These are phyloP conservation scores for Pissodes strobi DNA, from an alignment of 1,140 invertebrate species.

Conservation along the genomic window DNA sequence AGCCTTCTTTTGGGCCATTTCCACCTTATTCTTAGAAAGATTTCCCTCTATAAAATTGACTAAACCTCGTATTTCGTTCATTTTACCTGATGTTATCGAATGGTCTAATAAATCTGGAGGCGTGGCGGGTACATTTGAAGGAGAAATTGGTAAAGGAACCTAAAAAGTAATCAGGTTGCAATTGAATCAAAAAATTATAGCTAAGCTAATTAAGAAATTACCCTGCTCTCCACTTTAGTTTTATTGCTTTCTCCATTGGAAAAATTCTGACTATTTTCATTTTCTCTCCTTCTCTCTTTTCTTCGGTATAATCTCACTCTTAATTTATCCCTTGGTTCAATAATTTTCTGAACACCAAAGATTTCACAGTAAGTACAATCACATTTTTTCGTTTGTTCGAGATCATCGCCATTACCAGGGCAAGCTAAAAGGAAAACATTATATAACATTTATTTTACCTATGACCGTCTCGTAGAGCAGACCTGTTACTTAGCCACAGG, in stretches of 20 bases:
- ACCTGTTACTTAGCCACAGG: no score
- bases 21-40: conserved; percentile 43
- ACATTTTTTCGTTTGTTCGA: conserved; percentile 50
- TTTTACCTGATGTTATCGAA: conserved; percentile 14
- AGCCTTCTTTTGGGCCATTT: conserved; percentile 51
- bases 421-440: no score
- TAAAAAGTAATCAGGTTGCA: conserved; percentile 2
- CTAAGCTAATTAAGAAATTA: conserved; percentile 4
- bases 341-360: conserved; percentile 50
- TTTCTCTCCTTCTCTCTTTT: conserved; percentile 39
- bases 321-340: conserved; percentile 58
- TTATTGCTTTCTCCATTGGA: conserved; percentile 2
- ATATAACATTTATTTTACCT: no score
- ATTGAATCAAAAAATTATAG: not conserved
- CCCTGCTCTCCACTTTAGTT: conserved; percentile 35
- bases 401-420: no score
- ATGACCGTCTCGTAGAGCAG: no score
- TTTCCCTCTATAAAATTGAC: conserved; percentile 54
- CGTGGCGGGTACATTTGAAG: conserved; percentile 36
- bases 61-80: conserved; percentile 48
- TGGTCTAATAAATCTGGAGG: conserved; percentile 34
- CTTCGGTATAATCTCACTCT: conserved; percentile 57
- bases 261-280: conserved; percentile 17
- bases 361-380: conserved; percentile 52
- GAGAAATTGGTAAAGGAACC: conserved; percentile 35